Percentiles rank a stretch among this genome's conserved stretches.
These are phyloP conservation scores for Drosophila eohydei DNA, from an alignment of 2,888 invertebrate species.

Conservation along the genomic window DNA sequence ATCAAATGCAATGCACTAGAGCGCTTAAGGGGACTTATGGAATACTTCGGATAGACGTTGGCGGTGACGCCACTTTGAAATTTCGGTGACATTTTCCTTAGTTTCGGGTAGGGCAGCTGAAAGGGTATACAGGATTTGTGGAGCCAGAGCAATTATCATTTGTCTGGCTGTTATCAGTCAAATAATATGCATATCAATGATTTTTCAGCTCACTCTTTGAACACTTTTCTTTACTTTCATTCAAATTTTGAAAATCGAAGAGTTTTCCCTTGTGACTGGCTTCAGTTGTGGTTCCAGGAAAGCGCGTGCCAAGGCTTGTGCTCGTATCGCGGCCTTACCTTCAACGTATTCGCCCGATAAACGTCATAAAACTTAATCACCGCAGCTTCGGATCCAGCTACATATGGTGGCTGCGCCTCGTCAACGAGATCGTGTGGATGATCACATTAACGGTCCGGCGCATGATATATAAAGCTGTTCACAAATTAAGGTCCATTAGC, in stretches of 20 bases:
- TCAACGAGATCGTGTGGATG: constrained; percentile 75
- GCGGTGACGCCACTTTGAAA: constrained; percentile 78
- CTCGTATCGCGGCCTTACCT: constrained; percentile 34
- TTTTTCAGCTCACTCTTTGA: constrained; percentile 3
- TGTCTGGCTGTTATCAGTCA: constrained; percentile 71
- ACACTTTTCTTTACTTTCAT: constrained; percentile 42
- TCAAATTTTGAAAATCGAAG: constrained; percentile 7
- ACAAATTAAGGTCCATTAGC: constrained; percentile 83
- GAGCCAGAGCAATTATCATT: constrained; percentile 84
- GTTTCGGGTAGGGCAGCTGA: constrained; percentile 22
- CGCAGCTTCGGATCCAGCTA: constrained; percentile 19
- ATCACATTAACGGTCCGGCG: constrained; percentile 77
- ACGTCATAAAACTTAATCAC: constrained; percentile 74
- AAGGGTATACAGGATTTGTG: constrained; percentile 73
- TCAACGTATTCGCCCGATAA: constrained; percentile 50
- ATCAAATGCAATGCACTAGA: constrained; percentile 64
- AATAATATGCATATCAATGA: constrained; percentile 29
- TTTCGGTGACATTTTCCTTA: constrained; percentile 59
- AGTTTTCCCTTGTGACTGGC: constrained; percentile 10
- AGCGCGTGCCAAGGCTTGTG: constrained; percentile 66
- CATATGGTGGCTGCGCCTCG: constrained; percentile 27
- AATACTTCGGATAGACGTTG: constrained; percentile 35
- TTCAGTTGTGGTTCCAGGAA: constrained; percentile 48
- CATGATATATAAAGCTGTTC: constrained; percentile 82
- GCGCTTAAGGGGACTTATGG: constrained; percentile 31